Conservation (phyloP, 2,888 invertebrate species). For the Drosophila austrosaltans region DNA sequence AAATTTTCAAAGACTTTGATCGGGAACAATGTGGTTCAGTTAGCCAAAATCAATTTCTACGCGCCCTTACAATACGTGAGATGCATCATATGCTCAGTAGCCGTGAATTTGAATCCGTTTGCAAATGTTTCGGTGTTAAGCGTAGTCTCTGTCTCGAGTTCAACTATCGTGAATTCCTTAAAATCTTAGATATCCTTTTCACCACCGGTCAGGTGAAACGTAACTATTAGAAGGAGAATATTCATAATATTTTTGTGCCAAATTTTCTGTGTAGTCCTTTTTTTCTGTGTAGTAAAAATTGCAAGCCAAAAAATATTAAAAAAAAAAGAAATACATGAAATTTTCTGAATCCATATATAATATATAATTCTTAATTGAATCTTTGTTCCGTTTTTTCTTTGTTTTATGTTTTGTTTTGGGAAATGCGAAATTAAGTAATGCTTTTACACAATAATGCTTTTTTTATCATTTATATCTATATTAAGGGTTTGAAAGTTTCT, state of each 20-base stretch:
- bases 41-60: conserved; percentile 86
- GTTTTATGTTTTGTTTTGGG: background rate
- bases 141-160: conserved; percentile 86
- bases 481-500: background rate
- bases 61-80: conserved; percentile 87
- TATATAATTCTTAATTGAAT: conserved; percentile 12
- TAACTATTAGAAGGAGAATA: conserved; percentile 64
- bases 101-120: conserved; percentile 88
- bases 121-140: conserved; percentile 89
- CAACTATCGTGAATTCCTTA: conserved; percentile 89
- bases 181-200: conserved; percentile 87
- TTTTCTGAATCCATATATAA: conserved; percentile 4
- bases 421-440: conserved; percentile 12
- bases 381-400: conserved; percentile 2
- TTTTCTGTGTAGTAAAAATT: background rate
- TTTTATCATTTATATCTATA: conserved; percentile 1
- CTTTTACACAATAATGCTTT: conserved; percentile 1
- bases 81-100: conserved; percentile 87
- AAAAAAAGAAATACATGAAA: background rate
- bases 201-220: conserved; percentile 84
- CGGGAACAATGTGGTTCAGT: conserved; percentile 88
- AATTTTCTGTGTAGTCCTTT: conserved; percentile 39
- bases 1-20: conserved; percentile 89
- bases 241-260: background rate
- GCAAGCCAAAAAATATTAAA: background rate